phyloP scores from a whole-genome alignment of 2,113 vertebrate genomes.

The Malurus alboscapulatus region DNA sequence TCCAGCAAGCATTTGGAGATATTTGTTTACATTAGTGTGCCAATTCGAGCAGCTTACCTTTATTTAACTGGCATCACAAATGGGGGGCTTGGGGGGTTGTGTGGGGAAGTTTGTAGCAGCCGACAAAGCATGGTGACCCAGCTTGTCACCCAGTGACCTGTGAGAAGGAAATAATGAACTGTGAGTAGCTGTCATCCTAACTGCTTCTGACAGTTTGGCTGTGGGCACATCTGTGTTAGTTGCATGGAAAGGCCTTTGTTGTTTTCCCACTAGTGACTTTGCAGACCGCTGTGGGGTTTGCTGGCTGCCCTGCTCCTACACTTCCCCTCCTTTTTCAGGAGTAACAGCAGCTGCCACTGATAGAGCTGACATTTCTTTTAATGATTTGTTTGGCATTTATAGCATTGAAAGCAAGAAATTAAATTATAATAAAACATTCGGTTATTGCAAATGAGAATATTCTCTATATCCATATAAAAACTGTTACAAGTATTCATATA shows the following conservation, averaged over 20 bases:
- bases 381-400: constrained; percentile 75
- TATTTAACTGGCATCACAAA: constrained; percentile 66
- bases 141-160: constrained; percentile 98
- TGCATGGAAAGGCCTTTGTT: constrained; percentile 86
- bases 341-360: constrained; percentile 78
- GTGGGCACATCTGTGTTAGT: constrained; percentile 93
- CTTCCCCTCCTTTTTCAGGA: constrained; percentile 74
- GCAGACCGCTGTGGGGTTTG: constrained; percentile 79
- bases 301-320: constrained; percentile 76
- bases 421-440: neutral
- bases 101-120: constrained; percentile 75
- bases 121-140: constrained; percentile 90
- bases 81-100: neutral
- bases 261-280: constrained; percentile 87
- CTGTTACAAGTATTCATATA: neutral
- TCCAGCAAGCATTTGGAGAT: constrained; percentile 8
- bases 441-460: neutral
- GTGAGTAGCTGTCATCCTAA: constrained; percentile 97
- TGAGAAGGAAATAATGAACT: constrained; percentile 99
- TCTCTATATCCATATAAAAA: neutral
- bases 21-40: constrained; percentile 61
- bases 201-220: constrained; percentile 94
- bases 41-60: constrained; percentile 63
- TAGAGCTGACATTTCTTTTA: constrained; percentile 77
- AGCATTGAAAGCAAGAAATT: constrained; percentile 32